Evolutionary conservation across 2,888 invertebrate species (phyloP), one percentile per base, ranked within the genome.

Genomic region (Strigamia maritima): DNA sequence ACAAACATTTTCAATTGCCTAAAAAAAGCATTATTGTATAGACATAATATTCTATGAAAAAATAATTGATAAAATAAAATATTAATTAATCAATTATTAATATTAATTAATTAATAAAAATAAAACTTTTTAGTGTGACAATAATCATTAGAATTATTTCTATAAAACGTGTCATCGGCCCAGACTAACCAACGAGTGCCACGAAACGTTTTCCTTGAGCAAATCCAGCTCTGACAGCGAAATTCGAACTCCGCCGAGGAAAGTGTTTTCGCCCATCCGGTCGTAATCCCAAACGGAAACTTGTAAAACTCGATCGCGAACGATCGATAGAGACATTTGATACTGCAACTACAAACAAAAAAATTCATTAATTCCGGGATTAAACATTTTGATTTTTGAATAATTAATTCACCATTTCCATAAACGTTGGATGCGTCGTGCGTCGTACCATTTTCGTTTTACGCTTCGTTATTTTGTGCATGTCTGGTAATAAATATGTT

Each of bases 241-340:
- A 82, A 97, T 89, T 82, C 93, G 91, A 79, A 94, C 92, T n/a
- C 96, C 96, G 31, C 98, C 98, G 12, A 97, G 89, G 85, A 97
- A 94, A 87, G 95, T 94, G 87, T 97, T 97, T 86, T 97, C 97
- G 85, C 96, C 96, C 65, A 97, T 87, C 0, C 94, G 91, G 86
- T 97, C 97, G 86, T 96, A 94, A 85, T 94, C 93, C 97, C 97
- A 97, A 12, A 97, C 93, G 0, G 97, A 95, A 0, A 96, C 95
- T 86, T 96, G 94, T n/a, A 98, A 87, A 12, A 90, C 90, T 76
- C 94, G 89, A 82, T 89, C 89, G 84, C 90, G 90, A 19, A 97
- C 90, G 65, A 92, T 90, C 76, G 95, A 94, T 81, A 94, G 84
- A 0, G 94, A 91, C 88, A 96, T 90, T 80, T 95, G 90, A 84